Evolutionary conservation across 2,797 vertebrate genomes (phyloP), one percentile per base, ranked within the genome.

Genomic region (Etheostoma perlongum): DNA sequence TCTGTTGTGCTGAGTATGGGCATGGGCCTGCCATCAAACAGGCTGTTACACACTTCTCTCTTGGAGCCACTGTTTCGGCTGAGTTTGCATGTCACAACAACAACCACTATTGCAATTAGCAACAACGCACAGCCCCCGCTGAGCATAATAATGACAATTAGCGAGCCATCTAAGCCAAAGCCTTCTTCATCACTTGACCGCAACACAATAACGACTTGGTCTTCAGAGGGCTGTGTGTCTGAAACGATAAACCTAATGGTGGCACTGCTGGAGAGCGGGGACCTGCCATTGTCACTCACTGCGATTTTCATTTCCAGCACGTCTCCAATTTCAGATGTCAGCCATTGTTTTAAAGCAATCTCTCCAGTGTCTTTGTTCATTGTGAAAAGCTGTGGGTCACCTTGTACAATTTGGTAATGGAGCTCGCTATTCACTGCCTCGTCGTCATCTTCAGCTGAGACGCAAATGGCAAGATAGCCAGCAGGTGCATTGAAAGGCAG

Each of bases 71-170:
- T 81, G 36, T 64, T 79, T 79, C 82, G 48, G 69, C 88, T 87
- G 25, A 89, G 80, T 73, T 86, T 91, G 83, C 93, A 95, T 4
- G 88, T 92, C 62, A 94, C 84, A 40, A 91, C 83, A 1, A 95
- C 92, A 5, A 79, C 73, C 36, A 95, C 67, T 7, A 95, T 92
- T 12, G 94, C 93, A 72, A 94, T 76, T 57, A 96, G 85, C 64
- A 95, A 69, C 85, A 96, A 64, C 0, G 87, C 87, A 14, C 95
- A 94, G 4, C 92, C 91, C n/a, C 93, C 91, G 0, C 91, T 65
- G 78, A 95, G 91, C 49, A 93, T 79, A 5, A 91, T 62, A 8
- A 96, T 93, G 67, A 92, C 88, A 51, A 94, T 82, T 25, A 88
- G 67, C 0, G 91, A 94, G 46, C 86, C 83, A 14, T 95, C 93